Percentiles rank a stretch among this genome's conserved stretches.
Evolutionary conservation across 1,140 invertebrate genomes (phyloP).

Genomic region (Drosophila micromelanica): DNA sequence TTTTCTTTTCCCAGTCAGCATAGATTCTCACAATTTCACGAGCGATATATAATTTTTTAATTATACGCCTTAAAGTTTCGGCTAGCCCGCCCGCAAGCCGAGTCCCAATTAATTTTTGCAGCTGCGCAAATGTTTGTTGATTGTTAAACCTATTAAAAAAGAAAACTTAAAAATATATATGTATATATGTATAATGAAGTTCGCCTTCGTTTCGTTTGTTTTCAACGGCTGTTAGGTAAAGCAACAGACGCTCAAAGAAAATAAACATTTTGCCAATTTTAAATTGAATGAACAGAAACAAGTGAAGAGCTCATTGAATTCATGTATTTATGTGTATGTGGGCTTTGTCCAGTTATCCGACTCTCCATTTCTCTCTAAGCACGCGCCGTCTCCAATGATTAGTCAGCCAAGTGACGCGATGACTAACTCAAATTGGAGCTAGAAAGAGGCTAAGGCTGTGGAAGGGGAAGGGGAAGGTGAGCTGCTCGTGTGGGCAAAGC

Average conservation of each 20-base stretch:
- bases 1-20: no score
- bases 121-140: no score
- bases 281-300: conserved; percentile 39
- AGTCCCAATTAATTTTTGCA: no score
- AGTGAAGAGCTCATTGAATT: conserved; percentile 62
- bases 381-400: conserved; percentile 49
- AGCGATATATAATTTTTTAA: no score
- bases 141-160: background rate
- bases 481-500: background rate
- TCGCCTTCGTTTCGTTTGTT: no score
- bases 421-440: conserved; percentile 71
- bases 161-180: background rate
- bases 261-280: conserved; percentile 53
- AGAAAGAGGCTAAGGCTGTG: conserved; percentile 3
- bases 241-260: conserved; percentile 4
- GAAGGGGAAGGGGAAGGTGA: background rate
- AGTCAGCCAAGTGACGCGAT: conserved; percentile 56
- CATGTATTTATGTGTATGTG: conserved; percentile 3
- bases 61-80: no score
- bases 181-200: no score
- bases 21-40: no score
- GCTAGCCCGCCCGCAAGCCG: no score
- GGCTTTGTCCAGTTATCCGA: conserved; percentile 7
- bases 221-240: no score
- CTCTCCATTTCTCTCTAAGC: conserved; percentile 33